These are phyloP conservation scores for Siniperca scherzeri DNA, from an alignment of 2,797 vertebrate genomes.

Conservation along the genomic window DNA sequence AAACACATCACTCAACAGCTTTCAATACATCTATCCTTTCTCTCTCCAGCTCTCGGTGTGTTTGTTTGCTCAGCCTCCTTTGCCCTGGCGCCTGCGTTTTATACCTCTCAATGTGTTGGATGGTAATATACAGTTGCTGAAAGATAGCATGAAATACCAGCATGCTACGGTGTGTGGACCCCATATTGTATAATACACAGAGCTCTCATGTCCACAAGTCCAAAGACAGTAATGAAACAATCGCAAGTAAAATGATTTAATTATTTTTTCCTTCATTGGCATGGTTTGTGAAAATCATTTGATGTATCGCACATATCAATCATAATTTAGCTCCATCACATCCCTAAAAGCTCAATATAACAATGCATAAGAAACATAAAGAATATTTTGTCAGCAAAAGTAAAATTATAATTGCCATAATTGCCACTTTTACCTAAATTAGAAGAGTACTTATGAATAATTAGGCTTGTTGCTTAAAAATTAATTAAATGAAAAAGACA, in stretches of 20 bases:
- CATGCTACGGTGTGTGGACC: slow-evolving; percentile 32
- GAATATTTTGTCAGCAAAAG: neutral
- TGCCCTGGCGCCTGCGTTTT: slow-evolving; percentile 60
- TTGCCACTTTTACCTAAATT: neutral
- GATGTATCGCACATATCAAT: neutral
- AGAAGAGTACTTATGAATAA: neutral
- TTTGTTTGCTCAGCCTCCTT: slow-evolving; percentile 76
- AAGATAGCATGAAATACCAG: slow-evolving; percentile 62
- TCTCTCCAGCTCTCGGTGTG: slow-evolving; percentile 52
- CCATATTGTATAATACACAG: slow-evolving; percentile 13
- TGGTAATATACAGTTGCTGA: slow-evolving; percentile 76
- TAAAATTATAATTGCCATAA: neutral
- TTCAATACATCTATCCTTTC: slow-evolving; percentile 68
- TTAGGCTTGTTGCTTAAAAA: neutral
- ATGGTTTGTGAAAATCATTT: slow-evolving; percentile 7
- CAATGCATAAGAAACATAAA: neutral
- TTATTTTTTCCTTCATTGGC: neutral
- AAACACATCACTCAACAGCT: slow-evolving; percentile 74
- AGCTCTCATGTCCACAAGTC: slow-evolving; percentile 7
- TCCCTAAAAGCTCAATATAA: neutral
- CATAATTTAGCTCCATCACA: neutral
- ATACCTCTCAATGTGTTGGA: slow-evolving; percentile 49
- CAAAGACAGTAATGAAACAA: slow-evolving; percentile 29
- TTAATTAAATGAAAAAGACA: neutral
- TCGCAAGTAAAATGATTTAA: neutral